Evolutionary conservation across 1,140 invertebrate genomes (phyloP).

Genomic region (Adelges cooleyi): DNA sequence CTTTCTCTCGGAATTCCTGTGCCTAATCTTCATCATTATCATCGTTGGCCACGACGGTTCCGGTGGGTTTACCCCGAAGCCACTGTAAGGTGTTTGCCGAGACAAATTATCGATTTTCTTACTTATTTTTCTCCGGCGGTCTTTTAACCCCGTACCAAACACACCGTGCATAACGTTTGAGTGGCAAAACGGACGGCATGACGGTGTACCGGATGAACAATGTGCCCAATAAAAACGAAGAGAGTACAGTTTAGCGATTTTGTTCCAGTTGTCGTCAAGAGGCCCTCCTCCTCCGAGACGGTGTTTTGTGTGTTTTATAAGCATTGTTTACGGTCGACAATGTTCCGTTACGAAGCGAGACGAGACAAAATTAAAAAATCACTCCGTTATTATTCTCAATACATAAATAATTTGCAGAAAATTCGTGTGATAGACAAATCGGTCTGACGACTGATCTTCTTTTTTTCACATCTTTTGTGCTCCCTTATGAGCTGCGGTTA

Average conservation of each 20-base stretch:
- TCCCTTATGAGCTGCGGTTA: too few species aligned
- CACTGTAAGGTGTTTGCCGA: background rate
- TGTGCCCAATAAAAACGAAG: background rate
- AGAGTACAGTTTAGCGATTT: constrained; percentile 8
- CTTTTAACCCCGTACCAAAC: too few species aligned
- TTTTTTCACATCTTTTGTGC: too few species aligned
- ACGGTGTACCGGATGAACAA: background rate
- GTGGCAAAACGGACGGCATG: background rate
- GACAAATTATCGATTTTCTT: background rate
- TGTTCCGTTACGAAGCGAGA: constrained; percentile 5
- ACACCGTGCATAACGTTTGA: too few species aligned
- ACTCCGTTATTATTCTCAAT: background rate
- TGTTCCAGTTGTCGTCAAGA: constrained; percentile 9
- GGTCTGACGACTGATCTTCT: too few species aligned
- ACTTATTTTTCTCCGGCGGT: too few species aligned
- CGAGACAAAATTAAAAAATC: background rate
- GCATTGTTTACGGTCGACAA: constrained; percentile 17
- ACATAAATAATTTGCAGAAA: constrained; percentile 3
- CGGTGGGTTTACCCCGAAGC: background rate
- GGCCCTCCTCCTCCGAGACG: background rate
- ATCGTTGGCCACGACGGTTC: background rate
- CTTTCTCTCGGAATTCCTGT: too few species aligned
- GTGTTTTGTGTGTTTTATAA: background rate
- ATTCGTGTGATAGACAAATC: background rate
- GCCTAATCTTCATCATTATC: background rate